Evolutionary conservation across 2,113 vertebrate species (phyloP).

Genomic region (Calonectris borealis): DNA sequence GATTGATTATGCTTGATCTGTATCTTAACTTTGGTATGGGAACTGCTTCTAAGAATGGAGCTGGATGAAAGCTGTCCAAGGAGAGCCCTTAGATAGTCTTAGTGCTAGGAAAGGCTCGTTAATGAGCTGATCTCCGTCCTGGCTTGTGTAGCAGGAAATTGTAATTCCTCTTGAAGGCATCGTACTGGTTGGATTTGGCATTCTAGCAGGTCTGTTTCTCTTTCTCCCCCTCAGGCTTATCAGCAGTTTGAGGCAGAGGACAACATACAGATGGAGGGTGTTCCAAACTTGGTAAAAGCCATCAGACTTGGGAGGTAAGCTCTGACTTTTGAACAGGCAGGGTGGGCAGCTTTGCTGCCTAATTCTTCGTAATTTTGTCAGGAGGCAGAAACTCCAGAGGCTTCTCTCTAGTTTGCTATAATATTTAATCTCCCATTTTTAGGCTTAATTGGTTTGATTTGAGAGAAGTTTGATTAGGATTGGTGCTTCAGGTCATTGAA

Average conservation of each 20-base stretch:
- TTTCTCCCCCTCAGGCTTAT: conserved; percentile 80
- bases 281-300: conserved; percentile 80
- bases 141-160: conserved; percentile 36
- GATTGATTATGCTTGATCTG: background rate
- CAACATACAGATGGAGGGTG: conserved; percentile 78
- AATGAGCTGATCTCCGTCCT: conserved; percentile 33
- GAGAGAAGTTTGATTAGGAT: background rate
- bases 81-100: conserved; percentile 22
- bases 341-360: conserved; percentile 28
- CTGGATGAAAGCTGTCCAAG: background rate
- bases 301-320: conserved; percentile 80
- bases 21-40: conserved; percentile 8
- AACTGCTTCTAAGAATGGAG: background rate
- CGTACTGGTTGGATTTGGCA: conserved; percentile 53
- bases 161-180: conserved; percentile 61
- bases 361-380: background rate
- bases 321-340: conserved; percentile 68
- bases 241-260: conserved; percentile 81
- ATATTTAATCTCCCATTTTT: background rate
- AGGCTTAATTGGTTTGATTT: background rate
- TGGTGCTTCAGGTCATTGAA: background rate
- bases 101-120: background rate
- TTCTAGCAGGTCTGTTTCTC: conserved; percentile 81
- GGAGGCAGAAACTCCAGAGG: background rate
- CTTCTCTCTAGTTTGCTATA: background rate